These are phyloP conservation scores for Chaetophractus vellerosus DNA, from an alignment of 2,797 vertebrate species.

Conservation along the genomic window DNA sequence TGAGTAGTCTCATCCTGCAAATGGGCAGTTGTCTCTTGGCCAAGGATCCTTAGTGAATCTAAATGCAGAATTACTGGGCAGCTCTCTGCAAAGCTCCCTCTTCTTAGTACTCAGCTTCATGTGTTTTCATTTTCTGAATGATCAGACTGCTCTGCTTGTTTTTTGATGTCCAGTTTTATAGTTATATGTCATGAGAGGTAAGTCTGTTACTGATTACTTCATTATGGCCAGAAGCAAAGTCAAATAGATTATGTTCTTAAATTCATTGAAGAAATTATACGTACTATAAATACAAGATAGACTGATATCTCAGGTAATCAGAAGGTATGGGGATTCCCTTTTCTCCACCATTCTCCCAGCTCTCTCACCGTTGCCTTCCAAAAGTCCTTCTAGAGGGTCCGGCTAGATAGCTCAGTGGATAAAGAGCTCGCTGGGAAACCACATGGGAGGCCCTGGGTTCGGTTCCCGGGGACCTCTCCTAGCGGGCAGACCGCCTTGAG, in stretches of 20 bases:
- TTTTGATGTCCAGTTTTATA: neutral
- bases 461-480: no score
- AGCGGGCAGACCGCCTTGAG: no score
- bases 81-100: neutral
- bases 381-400: neutral
- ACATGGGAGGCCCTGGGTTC: no score
- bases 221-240: neutral
- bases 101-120: neutral
- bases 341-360: neutral
- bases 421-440: no score
- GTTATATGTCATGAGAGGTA: neutral
- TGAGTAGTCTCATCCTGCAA: neutral
- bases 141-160: neutral
- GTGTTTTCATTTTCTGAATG: neutral
- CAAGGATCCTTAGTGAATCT: neutral
- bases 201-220: neutral
- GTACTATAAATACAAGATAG: neutral
- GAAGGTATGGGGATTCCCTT: no score
- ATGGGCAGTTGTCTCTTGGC: neutral
- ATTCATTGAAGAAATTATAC: neutral
- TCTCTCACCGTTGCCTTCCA: neutral
- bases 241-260: neutral
- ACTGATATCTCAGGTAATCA: neutral
- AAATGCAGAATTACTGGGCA: neutral
- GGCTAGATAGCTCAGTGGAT: no score